Evolutionary conservation across 2,888 invertebrate genomes (phyloP).

Genomic region (Temnothorax rugatulus): DNA sequence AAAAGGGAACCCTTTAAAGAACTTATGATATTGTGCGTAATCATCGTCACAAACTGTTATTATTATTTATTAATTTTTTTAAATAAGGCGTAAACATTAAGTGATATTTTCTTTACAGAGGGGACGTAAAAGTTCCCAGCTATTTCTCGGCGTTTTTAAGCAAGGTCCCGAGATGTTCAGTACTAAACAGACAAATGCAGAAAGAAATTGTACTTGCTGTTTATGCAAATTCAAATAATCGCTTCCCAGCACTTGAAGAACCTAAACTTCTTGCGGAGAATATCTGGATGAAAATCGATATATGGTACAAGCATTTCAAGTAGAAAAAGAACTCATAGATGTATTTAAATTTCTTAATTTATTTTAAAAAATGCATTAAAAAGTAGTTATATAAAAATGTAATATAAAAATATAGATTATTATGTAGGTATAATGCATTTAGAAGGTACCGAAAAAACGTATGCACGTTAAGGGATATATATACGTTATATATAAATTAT

Average conservation of each 20-base stretch:
- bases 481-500: no score
- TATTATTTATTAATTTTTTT: neutral
- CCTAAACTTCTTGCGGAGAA: constrained; percentile 82
- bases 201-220: no score
- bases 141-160: neutral
- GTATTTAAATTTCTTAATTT: neutral
- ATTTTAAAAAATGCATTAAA: neutral
- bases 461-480: no score
- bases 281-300: constrained; percentile 73
- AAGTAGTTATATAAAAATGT: no score
- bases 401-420: no score
- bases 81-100: neutral
- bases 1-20: neutral
- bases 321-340: neutral
- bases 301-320: no score
- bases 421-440: no score
- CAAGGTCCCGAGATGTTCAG: neutral
- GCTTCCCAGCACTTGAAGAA: constrained; percentile 83
- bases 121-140: neutral
- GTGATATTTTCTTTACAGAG: neutral
- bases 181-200: no score
- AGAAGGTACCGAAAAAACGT: no score
- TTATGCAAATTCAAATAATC: constrained; percentile 79
- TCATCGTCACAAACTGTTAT: neutral
- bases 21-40: neutral